A percentile compares a stretch with the other conserved stretches of the same genome.
phyloP scores from a whole-genome alignment of 2,888 invertebrate genomes.

The Hemicrepidius hirtus region DNA sequence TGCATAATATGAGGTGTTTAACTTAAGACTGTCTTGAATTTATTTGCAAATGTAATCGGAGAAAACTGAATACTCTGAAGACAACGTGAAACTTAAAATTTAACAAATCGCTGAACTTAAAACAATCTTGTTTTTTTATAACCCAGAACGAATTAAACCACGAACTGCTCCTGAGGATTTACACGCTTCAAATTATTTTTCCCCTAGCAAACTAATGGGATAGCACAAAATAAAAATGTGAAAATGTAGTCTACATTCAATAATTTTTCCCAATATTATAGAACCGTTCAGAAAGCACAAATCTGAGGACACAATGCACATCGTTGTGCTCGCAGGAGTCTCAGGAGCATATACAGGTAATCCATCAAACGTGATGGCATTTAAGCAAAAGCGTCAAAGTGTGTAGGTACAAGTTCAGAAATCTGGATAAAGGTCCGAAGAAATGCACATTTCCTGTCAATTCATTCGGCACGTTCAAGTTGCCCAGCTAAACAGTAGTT shows the following conservation, averaged over 20 bases:
- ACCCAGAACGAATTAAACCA: too few species aligned
- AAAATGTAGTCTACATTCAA: too few species aligned
- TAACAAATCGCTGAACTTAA: too few species aligned
- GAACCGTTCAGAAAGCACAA: background rate
- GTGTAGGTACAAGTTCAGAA: constrained; percentile 34
- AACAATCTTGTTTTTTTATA: too few species aligned
- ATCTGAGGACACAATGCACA: background rate
- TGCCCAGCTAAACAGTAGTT: constrained; percentile 34
- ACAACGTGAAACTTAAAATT: too few species aligned
- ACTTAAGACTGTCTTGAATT: background rate
- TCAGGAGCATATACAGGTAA: constrained; percentile 10
- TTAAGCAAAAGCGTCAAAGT: constrained; percentile 45
- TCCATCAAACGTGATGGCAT: constrained; percentile 38
- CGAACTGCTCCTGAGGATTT: too few species aligned
- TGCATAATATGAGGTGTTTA: constrained; percentile 30
- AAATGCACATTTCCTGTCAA: constrained; percentile 55
- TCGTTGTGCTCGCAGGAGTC: too few species aligned
- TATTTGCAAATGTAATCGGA: constrained; percentile 1
- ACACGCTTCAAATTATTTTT: too few species aligned
- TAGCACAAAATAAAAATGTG: too few species aligned
- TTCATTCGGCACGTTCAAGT: constrained; percentile 53
- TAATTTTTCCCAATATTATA: too few species aligned
- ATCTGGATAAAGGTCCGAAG: constrained; percentile 34
- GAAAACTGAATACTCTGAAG: background rate
- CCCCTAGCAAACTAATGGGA: too few species aligned